These are phyloP conservation scores for Coptodon rendalli DNA, from an alignment of 2,113 vertebrate species.

Conservation along the genomic window DNA sequence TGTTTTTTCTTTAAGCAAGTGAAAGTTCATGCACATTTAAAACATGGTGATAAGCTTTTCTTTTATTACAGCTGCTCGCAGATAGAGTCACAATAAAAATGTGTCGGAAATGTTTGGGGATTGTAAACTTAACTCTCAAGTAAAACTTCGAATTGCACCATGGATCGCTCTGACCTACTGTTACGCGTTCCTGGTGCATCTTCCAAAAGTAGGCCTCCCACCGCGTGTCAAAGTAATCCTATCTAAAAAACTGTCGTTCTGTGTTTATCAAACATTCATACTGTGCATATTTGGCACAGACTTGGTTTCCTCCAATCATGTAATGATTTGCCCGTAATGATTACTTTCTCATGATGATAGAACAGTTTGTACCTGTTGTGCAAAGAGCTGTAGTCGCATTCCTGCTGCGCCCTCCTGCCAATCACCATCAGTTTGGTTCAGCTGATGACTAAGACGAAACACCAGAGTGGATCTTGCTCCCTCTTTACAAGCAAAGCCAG, in stretches of 20 bases:
- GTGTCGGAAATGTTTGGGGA: neutral
- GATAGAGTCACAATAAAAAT: neutral
- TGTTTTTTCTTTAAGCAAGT: neutral
- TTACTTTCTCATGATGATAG: constrained; percentile 38
- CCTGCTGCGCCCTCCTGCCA: constrained; percentile 45
- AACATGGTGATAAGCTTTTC: neutral
- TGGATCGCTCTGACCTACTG: neutral
- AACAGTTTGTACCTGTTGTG: constrained; percentile 37
- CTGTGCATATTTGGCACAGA: constrained; percentile 20
- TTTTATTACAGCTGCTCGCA: neutral
- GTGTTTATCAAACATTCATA: neutral
- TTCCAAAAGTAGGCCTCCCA: neutral
- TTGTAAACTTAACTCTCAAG: neutral
- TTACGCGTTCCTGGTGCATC: neutral
- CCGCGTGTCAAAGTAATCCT: neutral
- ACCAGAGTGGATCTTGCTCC: neutral
- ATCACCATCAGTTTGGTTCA: constrained; percentile 2
- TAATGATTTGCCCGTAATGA: constrained; percentile 61
- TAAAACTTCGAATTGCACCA: neutral
- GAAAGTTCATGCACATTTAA: neutral
- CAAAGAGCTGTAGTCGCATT: constrained; percentile 28
- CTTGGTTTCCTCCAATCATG: constrained; percentile 31
- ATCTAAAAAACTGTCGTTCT: neutral
- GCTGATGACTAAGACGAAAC: neutral
- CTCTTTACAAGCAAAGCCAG: neutral